A percentile compares a stretch with the other conserved stretches of the same genome.
Evolutionary conservation across 2,797 vertebrate genomes (phyloP).

Genomic region (Spinibarbus caldwelli): DNA sequence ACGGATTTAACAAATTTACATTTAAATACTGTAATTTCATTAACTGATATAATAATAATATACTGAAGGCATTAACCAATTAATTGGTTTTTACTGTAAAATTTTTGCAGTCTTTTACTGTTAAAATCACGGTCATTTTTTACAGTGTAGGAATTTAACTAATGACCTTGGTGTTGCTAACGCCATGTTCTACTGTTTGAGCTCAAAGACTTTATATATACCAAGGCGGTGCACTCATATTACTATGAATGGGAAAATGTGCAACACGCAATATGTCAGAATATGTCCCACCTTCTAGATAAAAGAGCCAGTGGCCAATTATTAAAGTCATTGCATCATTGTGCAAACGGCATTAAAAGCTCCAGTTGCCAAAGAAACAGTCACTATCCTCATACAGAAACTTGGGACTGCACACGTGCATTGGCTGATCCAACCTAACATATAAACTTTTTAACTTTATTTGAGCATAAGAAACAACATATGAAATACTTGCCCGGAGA

Average conservation of each 20-base stretch:
- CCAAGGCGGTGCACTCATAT: not conserved
- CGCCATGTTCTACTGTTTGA: not conserved
- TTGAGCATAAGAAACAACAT: no score
- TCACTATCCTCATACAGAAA: no score
- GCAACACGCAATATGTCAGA: not conserved
- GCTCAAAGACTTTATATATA: not conserved
- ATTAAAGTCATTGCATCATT: not conserved
- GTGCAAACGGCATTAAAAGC: not conserved
- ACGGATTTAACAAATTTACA: not conserved
- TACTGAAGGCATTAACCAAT: not conserved
- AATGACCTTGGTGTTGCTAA: no score
- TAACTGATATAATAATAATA: not conserved
- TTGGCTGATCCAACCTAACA: no score
- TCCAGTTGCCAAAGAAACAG: no score
- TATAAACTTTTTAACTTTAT: no score
- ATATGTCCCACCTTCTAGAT: not conserved
- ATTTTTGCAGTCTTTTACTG: no score
- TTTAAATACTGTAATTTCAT: not conserved
- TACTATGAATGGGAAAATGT: not conserved
- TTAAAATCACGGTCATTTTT: no score
- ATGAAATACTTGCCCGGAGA: no score
- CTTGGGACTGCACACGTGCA: no score
- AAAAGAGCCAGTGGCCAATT: not conserved
- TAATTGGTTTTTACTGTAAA: not conserved
- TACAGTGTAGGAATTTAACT: no score